A percentile compares a stretch with the other conserved stretches of the same genome.
Evolutionary conservation across 2,888 invertebrate genomes (phyloP).

Genomic region (Pollenia angustigena): DNA sequence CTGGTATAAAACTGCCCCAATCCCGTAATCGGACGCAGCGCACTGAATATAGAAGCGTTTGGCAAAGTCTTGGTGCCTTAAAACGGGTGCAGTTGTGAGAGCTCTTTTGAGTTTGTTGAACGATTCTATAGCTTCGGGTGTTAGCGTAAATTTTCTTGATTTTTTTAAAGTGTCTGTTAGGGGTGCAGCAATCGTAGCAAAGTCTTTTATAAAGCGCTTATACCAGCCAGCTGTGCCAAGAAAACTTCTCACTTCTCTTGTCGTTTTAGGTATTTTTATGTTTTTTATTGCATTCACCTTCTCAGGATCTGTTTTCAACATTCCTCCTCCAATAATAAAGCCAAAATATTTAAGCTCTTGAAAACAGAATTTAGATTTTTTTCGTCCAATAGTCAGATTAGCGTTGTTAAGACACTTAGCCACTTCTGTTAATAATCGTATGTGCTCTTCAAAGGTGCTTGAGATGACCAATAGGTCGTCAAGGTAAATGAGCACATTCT

Average conservation of each 20-base stretch:
- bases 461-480: background rate
- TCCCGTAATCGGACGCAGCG: background rate
- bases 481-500: no score
- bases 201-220: background rate
- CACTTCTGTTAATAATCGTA: background rate
- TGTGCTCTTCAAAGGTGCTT: background rate
- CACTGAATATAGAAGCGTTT: conserved; percentile 10
- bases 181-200: background rate
- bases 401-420: background rate
- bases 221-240: background rate
- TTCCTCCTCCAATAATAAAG: background rate
- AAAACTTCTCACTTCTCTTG: background rate
- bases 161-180: background rate
- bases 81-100: background rate
- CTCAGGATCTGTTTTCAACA: background rate
- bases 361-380: background rate
- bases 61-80: background rate
- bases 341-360: background rate
- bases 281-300: background rate
- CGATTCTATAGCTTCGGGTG: no score
- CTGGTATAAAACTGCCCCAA: no score
- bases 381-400: background rate
- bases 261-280: background rate
- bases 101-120: background rate
- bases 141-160: no score